These are phyloP conservation scores for Anser brachyrhynchus DNA, from an alignment of 2,113 vertebrate species.

Conservation along the genomic window DNA sequence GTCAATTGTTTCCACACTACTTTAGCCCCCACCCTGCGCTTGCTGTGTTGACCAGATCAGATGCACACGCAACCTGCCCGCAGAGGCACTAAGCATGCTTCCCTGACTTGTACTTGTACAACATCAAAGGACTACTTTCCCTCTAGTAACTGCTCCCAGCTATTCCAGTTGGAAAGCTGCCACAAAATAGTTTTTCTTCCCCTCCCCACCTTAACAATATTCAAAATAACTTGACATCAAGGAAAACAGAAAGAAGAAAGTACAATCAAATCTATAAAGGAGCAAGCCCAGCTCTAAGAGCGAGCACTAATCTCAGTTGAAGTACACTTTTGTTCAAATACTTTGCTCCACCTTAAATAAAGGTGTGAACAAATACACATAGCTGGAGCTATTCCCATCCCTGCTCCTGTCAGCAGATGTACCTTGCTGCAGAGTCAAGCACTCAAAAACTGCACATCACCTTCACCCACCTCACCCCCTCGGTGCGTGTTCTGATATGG, in stretches of 20 bases:
- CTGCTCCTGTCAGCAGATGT: neutral
- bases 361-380: neutral
- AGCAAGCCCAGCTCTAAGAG: neutral
- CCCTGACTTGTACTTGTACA: neutral
- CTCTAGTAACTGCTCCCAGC: neutral
- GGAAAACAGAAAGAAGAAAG: neutral
- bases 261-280: neutral
- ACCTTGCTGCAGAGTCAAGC: neutral
- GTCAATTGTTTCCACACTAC: neutral
- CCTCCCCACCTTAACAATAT: neutral
- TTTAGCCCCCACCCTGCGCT: rapidly evolving
- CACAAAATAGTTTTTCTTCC: neutral
- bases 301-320: neutral
- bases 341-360: neutral
- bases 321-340: neutral
- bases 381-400: neutral
- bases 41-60: neutral
- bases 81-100: rapidly evolving
- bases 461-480: neutral
- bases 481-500: neutral
- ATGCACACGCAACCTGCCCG: neutral
- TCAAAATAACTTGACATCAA: neutral
- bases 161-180: neutral
- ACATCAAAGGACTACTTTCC: neutral
- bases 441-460: neutral